Evolutionary conservation across 2,888 invertebrate genomes (phyloP).

Genomic region (Aradus depressus): DNA sequence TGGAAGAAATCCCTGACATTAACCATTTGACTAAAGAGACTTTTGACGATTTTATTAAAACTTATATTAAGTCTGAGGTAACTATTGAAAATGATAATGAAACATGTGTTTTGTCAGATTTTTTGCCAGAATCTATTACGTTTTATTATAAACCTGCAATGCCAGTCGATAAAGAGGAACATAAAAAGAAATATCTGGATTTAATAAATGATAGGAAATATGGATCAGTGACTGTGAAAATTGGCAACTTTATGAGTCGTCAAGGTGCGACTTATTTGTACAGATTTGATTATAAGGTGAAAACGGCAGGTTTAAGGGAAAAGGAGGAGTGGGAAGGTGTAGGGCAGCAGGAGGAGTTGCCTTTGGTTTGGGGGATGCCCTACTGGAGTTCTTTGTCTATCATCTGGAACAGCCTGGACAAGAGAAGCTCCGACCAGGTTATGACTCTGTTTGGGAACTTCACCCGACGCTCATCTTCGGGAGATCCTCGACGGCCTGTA

Average conservation of each 20-base stretch:
- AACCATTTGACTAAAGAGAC: slow-evolving; percentile 46
- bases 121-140: slow-evolving; percentile 53
- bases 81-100: slow-evolving; percentile 33
- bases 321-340: slow-evolving; percentile 68
- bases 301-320: slow-evolving; percentile 46
- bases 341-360: slow-evolving; percentile 69
- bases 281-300: slow-evolving; percentile 50
- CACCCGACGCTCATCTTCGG: slow-evolving; percentile 54
- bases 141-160: slow-evolving; percentile 65
- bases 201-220: slow-evolving; percentile 66
- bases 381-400: slow-evolving; percentile 47
- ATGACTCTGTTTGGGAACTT: slow-evolving; percentile 75
- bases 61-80: slow-evolving; percentile 20
- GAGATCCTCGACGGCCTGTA: slow-evolving; percentile 54
- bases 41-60: slow-evolving; percentile 51
- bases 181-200: slow-evolving; percentile 55
- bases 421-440: slow-evolving; percentile 62
- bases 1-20: slow-evolving; percentile 51
- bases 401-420: slow-evolving; percentile 62
- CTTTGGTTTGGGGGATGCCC: slow-evolving; percentile 72
- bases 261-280: slow-evolving; percentile 52
- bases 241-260: slow-evolving; percentile 53
- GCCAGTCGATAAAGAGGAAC: slow-evolving; percentile 48
- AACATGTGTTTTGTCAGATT: slow-evolving; percentile 37
- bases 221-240: slow-evolving; percentile 55